Evolutionary conservation across 2,797 vertebrate species (phyloP), one percentile per base, ranked within the genome.

Genomic region (Orientallactaga sibirica): DNA sequence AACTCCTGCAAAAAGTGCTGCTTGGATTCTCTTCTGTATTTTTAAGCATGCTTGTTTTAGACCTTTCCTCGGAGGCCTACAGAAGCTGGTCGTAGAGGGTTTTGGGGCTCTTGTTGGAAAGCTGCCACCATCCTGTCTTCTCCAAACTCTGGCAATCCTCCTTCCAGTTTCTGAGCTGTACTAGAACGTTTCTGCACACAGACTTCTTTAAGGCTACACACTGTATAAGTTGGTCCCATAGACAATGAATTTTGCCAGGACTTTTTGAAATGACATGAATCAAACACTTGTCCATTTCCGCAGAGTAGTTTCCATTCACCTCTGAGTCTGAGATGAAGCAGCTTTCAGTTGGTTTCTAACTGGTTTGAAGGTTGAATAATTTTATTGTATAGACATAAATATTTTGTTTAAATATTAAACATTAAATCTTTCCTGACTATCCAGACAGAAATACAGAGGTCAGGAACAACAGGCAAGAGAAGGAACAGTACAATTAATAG

Each of bases 381-480:
- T 96, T 97, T 96, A 97, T 91, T 94, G 95, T 96, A 79, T 96
- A 97, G 95, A 96, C 93, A 96, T 98, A 97, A 97, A 97, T 86
- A 88, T 84, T 94, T 95, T 95, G 96, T 90, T 94, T 96, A 97
- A 96, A 98, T 96, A 97, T 96, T 97, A 96, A 97, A 97, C 95
- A 96, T 85, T 94, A 96, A 95, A 94, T 95, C 85, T 96, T 94
- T 93, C 84, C 92, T 96, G 95, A 94, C 95, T 96, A 84, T 97
- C 84, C 93, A 97, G 96, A 96, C 90, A 97, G 96, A 97, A 97
- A 96, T 25, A 93, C 90, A 96, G 85, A 93, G 93, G 95, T 90
- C 90, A 95, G 84, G 29, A 19, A 96, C 66, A 91, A 97, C 52
- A 96, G 96, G 91, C 92, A 95, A 96, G 90, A 96, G 74, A 95